These are phyloP conservation scores for Cnemophilus loriae DNA, from an alignment of 2,113 vertebrate species.

Conservation along the genomic window DNA sequence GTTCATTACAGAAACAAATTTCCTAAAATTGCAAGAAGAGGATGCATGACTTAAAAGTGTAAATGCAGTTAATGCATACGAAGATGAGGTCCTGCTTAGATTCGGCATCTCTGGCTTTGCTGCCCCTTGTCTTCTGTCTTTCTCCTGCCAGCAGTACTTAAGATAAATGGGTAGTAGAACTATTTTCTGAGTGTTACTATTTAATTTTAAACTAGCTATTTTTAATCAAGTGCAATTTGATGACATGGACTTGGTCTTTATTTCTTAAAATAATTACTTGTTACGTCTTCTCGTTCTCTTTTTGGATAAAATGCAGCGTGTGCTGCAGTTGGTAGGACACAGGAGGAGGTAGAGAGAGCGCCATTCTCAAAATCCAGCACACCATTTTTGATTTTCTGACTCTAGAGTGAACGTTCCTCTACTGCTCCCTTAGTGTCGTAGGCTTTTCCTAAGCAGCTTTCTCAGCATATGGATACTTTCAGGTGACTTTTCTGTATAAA, in stretches of 20 bases:
- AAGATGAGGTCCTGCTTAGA: background rate
- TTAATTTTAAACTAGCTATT: slow-evolving; percentile 28
- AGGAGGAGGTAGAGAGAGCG: background rate
- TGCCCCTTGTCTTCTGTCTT: background rate
- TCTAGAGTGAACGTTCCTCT: background rate
- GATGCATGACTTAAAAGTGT: background rate
- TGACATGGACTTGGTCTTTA: background rate
- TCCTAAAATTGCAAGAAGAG: background rate
- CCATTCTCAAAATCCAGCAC: background rate
- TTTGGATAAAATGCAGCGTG: background rate
- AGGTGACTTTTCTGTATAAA: background rate
- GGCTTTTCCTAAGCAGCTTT: background rate
- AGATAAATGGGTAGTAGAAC: background rate
- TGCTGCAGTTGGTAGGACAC: background rate
- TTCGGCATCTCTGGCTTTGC: background rate
- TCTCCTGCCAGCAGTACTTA: background rate
- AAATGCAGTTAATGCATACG: background rate
- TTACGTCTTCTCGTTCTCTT: background rate
- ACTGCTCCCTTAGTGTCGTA: background rate
- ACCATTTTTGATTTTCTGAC: background rate
- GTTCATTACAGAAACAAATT: background rate
- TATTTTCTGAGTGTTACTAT: slow-evolving; percentile 28
- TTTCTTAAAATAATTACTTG: background rate
- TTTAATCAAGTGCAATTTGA: slow-evolving; percentile 21
- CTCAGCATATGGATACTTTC: background rate